Conservation (phyloP, 2,113 vertebrate genomes). For the Rutilus rutilus region DNA sequence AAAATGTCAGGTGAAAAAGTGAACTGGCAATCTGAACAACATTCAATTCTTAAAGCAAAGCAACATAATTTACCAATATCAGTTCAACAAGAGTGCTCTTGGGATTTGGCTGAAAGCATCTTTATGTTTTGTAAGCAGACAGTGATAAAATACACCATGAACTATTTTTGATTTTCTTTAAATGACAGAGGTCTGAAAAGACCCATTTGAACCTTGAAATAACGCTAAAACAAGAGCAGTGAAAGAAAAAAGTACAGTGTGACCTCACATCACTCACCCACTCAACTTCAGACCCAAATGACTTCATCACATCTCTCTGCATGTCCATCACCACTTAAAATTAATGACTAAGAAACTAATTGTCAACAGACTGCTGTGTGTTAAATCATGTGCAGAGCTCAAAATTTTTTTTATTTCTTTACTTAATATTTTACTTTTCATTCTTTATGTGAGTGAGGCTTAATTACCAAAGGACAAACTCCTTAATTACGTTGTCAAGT, state of each 20-base stretch:
- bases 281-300: neutral
- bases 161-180: neutral
- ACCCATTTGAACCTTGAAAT: neutral
- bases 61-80: neutral
- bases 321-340: conserved; percentile 5
- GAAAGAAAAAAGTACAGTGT: neutral
- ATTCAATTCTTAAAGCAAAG: neutral
- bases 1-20: conserved; percentile 77
- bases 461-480: neutral
- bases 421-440: neutral
- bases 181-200: neutral
- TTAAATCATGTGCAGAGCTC: neutral
- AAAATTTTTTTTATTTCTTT: neutral
- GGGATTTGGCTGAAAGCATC: neutral
- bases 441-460: neutral
- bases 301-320: conserved; percentile 2
- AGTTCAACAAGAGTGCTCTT: neutral
- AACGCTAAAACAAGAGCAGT: neutral
- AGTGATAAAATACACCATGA: neutral
- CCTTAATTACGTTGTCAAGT: neutral
- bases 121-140: no score
- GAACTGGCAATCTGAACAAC: conserved; percentile 54
- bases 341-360: neutral
- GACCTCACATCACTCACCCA: conserved; percentile 5
- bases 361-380: neutral